These are phyloP conservation scores for Monochamus alternatus DNA, from an alignment of 2,888 invertebrate genomes.

Conservation along the genomic window DNA sequence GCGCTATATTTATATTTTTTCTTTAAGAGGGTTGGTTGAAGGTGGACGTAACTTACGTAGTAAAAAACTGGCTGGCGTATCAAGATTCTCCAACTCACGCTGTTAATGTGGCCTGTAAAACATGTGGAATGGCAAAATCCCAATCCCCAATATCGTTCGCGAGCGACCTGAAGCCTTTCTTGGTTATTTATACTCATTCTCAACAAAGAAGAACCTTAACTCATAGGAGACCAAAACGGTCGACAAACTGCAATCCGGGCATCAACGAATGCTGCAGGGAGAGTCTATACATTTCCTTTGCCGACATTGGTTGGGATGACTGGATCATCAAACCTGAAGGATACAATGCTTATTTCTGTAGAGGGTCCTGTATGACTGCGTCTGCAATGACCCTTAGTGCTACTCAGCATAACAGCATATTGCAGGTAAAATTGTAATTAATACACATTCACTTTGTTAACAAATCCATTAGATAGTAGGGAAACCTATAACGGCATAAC, in stretches of 20 bases:
- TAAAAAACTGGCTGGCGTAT: constrained; percentile 83
- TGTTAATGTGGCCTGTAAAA: constrained; percentile 84
- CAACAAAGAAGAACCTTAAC: constrained; percentile 73
- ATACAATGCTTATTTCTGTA: constrained; percentile 91
- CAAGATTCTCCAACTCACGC: constrained; percentile 79
- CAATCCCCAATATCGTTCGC: constrained; percentile 81
- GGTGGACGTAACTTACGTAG: constrained; percentile 84
- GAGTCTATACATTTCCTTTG: constrained; percentile 86
- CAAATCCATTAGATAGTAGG: too few species aligned
- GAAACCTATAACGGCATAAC: too few species aligned
- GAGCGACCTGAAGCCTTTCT: constrained; percentile 82
- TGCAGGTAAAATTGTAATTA: constrained; percentile 74
- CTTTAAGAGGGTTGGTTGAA: constrained; percentile 85
- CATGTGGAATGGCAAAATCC: constrained; percentile 79
- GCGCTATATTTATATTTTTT: constrained; percentile 46
- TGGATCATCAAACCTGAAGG: constrained; percentile 90
- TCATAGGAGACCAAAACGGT: constrained; percentile 69
- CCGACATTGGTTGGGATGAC: constrained; percentile 89
- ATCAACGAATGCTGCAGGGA: constrained; percentile 88
- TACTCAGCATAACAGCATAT: constrained; percentile 81
- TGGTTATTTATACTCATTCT: constrained; percentile 85
- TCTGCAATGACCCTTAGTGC: constrained; percentile 80
- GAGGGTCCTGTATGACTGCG: constrained; percentile 84
- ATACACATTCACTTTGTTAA: too few species aligned
- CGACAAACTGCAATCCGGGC: constrained; percentile 80